These are phyloP conservation scores for Eudorcas thomsonii DNA, from an alignment of 2,113 vertebrate genomes.

Conservation along the genomic window DNA sequence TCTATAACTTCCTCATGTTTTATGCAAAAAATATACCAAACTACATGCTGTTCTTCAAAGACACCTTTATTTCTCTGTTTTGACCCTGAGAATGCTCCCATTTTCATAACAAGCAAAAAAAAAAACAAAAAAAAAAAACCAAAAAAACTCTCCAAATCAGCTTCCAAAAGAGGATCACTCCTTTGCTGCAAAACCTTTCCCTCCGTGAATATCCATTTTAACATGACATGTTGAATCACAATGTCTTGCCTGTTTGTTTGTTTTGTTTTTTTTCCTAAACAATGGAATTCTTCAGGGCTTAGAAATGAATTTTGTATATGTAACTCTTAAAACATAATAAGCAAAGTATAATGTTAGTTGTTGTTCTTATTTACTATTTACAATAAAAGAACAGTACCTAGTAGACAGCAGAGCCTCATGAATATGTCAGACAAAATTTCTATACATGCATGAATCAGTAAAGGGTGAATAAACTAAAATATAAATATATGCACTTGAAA, in stretches of 20 bases:
- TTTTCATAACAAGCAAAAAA: neutral
- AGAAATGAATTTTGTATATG: neutral
- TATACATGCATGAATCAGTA: neutral
- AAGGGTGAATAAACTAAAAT: slow-evolving; percentile 8
- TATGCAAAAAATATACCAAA: neutral
- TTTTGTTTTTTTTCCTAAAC: neutral
- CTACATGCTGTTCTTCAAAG: neutral
- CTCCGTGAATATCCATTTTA: neutral
- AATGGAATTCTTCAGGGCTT: neutral
- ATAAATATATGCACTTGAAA: neutral
- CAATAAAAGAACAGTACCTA: neutral
- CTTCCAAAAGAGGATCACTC: neutral
- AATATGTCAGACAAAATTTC: neutral
- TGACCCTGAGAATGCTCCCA: neutral
- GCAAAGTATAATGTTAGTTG: neutral
- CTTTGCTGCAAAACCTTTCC: neutral
- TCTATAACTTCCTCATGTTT: neutral
- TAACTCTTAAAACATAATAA: neutral
- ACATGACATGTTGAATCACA: neutral
- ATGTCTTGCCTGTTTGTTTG: neutral
- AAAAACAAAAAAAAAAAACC: rapidly evolving
- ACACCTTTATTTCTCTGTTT: neutral
- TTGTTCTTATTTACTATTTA: neutral
- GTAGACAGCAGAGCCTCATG: neutral
- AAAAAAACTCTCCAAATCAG: neutral